Evolutionary conservation across 2,888 invertebrate species (phyloP).

Genomic region (Clostera curtula): DNA sequence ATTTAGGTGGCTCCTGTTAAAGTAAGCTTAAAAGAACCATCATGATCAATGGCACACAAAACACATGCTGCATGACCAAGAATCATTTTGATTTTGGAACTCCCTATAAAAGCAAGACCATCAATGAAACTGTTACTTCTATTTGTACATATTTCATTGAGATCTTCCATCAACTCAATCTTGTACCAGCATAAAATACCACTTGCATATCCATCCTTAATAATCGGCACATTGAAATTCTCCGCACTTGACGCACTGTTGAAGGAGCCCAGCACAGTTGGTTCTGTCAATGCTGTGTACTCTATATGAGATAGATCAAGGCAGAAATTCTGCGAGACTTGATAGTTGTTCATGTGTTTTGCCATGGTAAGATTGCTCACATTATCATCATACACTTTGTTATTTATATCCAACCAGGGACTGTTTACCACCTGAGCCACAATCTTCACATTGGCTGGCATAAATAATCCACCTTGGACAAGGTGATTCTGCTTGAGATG

Average conservation of each 20-base stretch:
- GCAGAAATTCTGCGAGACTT: conserved; percentile 73
- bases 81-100: conserved; percentile 36
- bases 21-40: conserved; percentile 46
- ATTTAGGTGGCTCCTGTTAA: conserved; percentile 16
- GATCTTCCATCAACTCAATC: conserved; percentile 54
- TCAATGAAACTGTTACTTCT: conserved; percentile 56
- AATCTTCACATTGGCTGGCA: conserved; percentile 71
- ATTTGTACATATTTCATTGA: conserved; percentile 53
- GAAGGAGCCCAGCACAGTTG: conserved; percentile 34
- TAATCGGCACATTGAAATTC: conserved; percentile 36
- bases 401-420: conserved; percentile 73
- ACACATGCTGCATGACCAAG: conserved; percentile 40
- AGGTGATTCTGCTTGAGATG: conserved; percentile 46
- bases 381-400: conserved; percentile 73
- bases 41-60: conserved; percentile 38
- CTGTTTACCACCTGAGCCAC: conserved; percentile 76
- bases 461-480: conserved; percentile 52
- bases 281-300: conserved; percentile 51
- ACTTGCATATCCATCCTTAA: conserved; percentile 53
- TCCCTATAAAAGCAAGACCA: conserved; percentile 61
- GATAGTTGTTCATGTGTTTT: conserved; percentile 73
- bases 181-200: conserved; percentile 74
- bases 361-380: conserved; percentile 70
- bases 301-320: conserved; percentile 58
- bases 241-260: conserved; percentile 20